Conservation (phyloP, 2,888 invertebrate genomes). For the Drosophila lutescens region DNA sequence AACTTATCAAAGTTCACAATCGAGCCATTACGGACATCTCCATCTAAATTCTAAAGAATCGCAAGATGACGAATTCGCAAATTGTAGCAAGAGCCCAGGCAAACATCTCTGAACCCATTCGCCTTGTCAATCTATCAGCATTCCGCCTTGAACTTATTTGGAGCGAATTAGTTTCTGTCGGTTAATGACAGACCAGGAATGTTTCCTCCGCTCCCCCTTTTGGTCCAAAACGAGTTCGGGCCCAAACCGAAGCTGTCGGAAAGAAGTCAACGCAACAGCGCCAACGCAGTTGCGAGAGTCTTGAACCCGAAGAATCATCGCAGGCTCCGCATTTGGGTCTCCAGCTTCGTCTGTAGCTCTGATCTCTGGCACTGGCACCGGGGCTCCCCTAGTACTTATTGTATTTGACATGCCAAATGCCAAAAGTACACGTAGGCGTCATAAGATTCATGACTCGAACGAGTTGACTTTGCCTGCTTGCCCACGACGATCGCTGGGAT, state of each 20-base stretch:
- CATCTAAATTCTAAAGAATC: constrained; percentile 3
- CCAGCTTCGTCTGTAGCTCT: constrained; percentile 9
- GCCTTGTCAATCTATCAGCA: constrained; percentile 41
- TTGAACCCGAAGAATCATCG: constrained; percentile 28
- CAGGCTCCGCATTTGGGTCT: constrained; percentile 18
- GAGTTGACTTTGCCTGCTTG: constrained; percentile 45
- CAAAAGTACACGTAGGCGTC: constrained; percentile 82
- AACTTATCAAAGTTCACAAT: constrained; percentile 20
- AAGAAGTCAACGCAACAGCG: constrained; percentile 9
- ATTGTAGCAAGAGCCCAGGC: constrained; percentile 9
- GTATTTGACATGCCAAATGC: constrained; percentile 82
- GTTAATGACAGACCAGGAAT: constrained; percentile 42
- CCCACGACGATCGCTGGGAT: constrained; percentile 45
- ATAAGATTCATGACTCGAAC: constrained; percentile 77
- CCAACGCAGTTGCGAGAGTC: constrained; percentile 3
- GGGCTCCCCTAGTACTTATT: constrained; percentile 59
- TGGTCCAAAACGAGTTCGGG: constrained; percentile 19
- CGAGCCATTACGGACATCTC: constrained; percentile 1
- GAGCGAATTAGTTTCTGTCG: constrained; percentile 43
- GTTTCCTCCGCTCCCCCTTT: background rate
- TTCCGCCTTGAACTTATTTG: constrained; percentile 47
- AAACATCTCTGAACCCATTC: constrained; percentile 23
- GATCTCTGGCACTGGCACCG: constrained; percentile 24
- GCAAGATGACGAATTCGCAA: constrained; percentile 21
- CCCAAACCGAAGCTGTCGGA: constrained; percentile 23